Base-by-base conservation (phyloP, 2,888 invertebrate genomes). In the Yponomeuta evonymella region DNA sequence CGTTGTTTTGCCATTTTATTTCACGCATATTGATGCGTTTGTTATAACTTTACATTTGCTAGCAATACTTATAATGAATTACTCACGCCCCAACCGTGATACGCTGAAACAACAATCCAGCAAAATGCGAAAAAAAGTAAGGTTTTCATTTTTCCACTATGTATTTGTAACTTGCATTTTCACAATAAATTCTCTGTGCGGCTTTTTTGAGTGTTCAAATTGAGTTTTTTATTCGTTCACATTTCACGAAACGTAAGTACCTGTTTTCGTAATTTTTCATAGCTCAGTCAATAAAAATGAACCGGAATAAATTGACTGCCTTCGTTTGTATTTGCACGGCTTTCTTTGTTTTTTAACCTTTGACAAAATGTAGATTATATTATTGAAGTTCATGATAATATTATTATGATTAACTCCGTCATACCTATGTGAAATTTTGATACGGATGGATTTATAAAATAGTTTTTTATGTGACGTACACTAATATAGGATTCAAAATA, bases 51-150 rank as follows among this genome's bases (percentile, higher is more conserved):
- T 23, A 23, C 23, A 33, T 33, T 33, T 43, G 43, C 6, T 43
- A 43, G 1, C 5, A 43, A 43, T 43, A 43, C 43, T 8, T 5
- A 33, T 43, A 43, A 43, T 43, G 6, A 43, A 43, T 43, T n/a
- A 65, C 65, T 65, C 29, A 65, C 65, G 33, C 65, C 65, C 65
- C 65, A 65, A 5, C 65, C 65, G 10, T 65, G 29, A 29, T 65
- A 65, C 29, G 65, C 65, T 30, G 65, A 65, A 29, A 65, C 65
- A 33, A 30, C n/a, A 30, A 8, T 30, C 29, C 65, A 65, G 33
- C 65, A 65, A 65, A 33, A 65, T 30, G 10, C 29, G 11, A 65
- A 33, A 1, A 65, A 65, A 29, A 30, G 11, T 23, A 30, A 6
- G 33, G 4, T 29, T 65, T 30, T 65, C 65, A 65, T 65, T 30